Evolutionary conservation across 2,888 invertebrate species (phyloP).

Genomic region (Epirrita christyi): DNA sequence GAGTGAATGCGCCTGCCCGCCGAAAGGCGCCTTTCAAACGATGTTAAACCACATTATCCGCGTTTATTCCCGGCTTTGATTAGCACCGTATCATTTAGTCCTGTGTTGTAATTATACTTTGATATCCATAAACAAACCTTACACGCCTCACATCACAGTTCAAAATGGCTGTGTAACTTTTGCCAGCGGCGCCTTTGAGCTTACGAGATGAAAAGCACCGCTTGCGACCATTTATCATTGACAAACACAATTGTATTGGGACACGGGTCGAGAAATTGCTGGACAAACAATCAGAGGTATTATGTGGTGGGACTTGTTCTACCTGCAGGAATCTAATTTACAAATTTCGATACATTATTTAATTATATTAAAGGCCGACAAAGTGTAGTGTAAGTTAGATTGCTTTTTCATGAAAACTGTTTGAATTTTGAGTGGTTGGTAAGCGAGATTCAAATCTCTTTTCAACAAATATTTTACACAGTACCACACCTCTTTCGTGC

Average conservation of each 20-base stretch:
- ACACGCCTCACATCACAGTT: slow-evolving; percentile 35
- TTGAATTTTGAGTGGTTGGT: no score
- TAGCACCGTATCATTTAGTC: slow-evolving; percentile 85
- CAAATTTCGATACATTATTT: slow-evolving; percentile 30
- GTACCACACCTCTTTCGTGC: no score
- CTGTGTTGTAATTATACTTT: slow-evolving; percentile 78
- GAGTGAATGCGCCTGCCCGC: slow-evolving; percentile 78
- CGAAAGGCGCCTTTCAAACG: slow-evolving; percentile 81
- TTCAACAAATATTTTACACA: no score
- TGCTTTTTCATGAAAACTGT: not conserved
- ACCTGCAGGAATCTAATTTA: slow-evolving; percentile 43
- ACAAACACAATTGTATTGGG: slow-evolving; percentile 83
- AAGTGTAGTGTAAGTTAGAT: slow-evolving; percentile 37
- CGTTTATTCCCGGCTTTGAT: slow-evolving; percentile 82
- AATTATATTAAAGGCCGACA: slow-evolving; percentile 27
- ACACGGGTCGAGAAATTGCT: slow-evolving; percentile 77
- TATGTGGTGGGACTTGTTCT: slow-evolving; percentile 48
- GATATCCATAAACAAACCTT: slow-evolving; percentile 48
- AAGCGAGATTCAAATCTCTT: no score
- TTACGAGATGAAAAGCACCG: slow-evolving; percentile 80
- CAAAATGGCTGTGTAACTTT: slow-evolving; percentile 43
- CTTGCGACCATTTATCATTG: slow-evolving; percentile 83
- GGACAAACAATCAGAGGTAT: slow-evolving; percentile 77
- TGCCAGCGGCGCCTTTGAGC: slow-evolving; percentile 76
- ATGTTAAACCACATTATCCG: slow-evolving; percentile 82